A percentile compares a stretch with the other conserved stretches of the same genome.
phyloP scores from a whole-genome alignment of 2,888 invertebrate genomes.

The Ashinkailepas kermadecensis region DNA sequence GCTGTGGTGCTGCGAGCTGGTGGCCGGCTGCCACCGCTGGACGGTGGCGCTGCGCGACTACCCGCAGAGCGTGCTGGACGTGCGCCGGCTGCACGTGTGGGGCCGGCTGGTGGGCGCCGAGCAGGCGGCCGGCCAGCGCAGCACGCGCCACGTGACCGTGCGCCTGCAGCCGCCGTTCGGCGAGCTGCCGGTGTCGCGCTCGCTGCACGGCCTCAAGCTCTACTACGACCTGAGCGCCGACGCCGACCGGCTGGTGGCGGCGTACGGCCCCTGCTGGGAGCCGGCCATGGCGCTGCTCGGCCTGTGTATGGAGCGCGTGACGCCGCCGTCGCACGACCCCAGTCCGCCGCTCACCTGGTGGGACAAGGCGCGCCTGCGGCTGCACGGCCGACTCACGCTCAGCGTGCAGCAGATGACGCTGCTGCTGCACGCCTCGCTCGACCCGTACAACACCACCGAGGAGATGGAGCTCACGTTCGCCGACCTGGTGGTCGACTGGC shows the following conservation, averaged over 20 bases:
- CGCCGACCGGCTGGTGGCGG: conserved; percentile 77
- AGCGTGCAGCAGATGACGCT: conserved; percentile 75
- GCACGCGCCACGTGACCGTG: background rate
- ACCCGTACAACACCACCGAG: conserved; percentile 98
- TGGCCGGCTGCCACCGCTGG: conserved; percentile 74
- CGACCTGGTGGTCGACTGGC: conserved; percentile 90
- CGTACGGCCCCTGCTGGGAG: conserved; percentile 99
- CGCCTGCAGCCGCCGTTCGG: conserved; percentile 17
- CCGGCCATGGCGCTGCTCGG: conserved; percentile 88
- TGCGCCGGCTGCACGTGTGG: conserved; percentile 75
- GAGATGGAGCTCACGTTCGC: conserved; percentile 98
- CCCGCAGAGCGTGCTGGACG: conserved; percentile 82
- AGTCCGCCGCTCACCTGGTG: conserved; percentile 91
- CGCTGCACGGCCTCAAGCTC: conserved; percentile 89
- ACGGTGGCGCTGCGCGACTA: conserved; percentile 86
- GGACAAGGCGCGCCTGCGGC: conserved; percentile 87
- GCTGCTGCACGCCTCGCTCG: conserved; percentile 86
- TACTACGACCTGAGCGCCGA: conserved; percentile 97
- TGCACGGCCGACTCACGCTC: conserved; percentile 83
- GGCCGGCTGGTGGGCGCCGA: conserved; percentile 82
- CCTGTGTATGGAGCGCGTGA: conserved; percentile 50
- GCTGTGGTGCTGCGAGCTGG: conserved; percentile 84
- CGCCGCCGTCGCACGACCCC: conserved; percentile 70
- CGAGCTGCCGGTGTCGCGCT: conserved; percentile 34
- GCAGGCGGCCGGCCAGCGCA: conserved; percentile 52